Percentiles rank a stretch among this genome's conserved stretches.
Evolutionary conservation across 2,888 invertebrate genomes (phyloP).

Genomic region (Scaeva pyrastri): DNA sequence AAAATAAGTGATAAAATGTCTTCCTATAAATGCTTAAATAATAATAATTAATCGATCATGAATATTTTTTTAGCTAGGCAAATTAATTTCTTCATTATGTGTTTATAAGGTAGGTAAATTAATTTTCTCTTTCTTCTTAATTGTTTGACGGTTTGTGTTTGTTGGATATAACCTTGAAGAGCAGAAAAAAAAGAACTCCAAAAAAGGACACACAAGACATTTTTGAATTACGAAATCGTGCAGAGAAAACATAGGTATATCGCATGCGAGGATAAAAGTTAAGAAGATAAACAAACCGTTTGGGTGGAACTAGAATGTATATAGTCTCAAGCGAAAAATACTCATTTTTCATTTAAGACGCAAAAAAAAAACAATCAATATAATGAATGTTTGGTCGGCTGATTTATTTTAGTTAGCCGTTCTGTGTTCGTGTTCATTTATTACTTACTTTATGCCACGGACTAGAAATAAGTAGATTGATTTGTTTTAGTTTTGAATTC

Average conservation of each 20-base stretch:
- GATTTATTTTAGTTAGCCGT: not conserved
- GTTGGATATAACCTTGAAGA: not conserved
- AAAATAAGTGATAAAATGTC: not conserved
- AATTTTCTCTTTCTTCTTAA: not conserved
- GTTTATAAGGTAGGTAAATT: not conserved
- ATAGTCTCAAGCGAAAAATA: not conserved
- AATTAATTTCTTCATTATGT: constrained; percentile 6
- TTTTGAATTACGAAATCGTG: constrained; percentile 15
- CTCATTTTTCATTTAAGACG: constrained; percentile 2
- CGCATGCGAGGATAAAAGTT: not conserved
- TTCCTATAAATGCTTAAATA: not conserved
- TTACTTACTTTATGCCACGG: not conserved
- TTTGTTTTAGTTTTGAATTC: no score
- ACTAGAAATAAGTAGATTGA: no score
- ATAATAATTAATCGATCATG: not conserved
- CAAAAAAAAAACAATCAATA: not conserved
- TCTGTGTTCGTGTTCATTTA: not conserved
- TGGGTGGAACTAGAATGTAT: not conserved
- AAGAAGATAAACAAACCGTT: not conserved
- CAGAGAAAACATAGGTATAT: not conserved
- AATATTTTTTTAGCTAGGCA: not conserved
- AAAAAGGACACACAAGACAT: constrained; percentile 4
- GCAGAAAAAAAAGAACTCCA: not conserved
- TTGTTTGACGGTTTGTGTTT: not conserved
- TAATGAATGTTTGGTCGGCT: not conserved